Conservation (phyloP, 2,113 vertebrate species). For the Tenebrosternarchus preto region DNA sequence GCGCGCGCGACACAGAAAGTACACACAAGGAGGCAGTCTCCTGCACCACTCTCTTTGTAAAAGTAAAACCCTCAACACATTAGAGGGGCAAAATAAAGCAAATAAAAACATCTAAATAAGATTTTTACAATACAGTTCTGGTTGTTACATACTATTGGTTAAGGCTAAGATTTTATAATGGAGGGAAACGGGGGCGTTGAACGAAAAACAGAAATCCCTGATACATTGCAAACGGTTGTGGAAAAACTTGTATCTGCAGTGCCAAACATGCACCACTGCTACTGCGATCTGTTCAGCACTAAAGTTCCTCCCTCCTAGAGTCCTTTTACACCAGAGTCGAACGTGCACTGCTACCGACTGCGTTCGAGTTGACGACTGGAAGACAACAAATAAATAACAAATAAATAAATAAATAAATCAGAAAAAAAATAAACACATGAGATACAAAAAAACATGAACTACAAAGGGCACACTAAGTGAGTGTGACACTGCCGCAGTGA, state of each 20-base stretch:
- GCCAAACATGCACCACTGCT: conserved; percentile 71
- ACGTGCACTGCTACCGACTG: conserved; percentile 52
- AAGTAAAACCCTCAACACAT: conserved; percentile 55
- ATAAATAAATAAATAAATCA: conserved; percentile 68
- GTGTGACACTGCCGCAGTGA: conserved; percentile 34
- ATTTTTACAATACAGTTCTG: conserved; percentile 51
- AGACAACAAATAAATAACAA: conserved; percentile 66
- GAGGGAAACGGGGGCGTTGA: conserved; percentile 69
- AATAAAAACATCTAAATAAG: background rate
- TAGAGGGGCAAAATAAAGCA: conserved; percentile 49
- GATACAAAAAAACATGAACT: conserved; percentile 35
- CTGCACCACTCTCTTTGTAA: conserved; percentile 25
- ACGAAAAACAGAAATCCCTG: conserved; percentile 75
- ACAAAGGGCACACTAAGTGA: conserved; percentile 19
- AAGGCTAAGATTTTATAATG: conserved; percentile 76
- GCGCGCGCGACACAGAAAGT: background rate
- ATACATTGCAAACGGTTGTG: conserved; percentile 76
- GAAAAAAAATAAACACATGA: conserved; percentile 17
- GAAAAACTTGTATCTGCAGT: conserved; percentile 67
- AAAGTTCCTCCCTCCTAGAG: background rate
- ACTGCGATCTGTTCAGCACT: conserved; percentile 23
- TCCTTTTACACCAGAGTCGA: conserved; percentile 16
- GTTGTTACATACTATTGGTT: conserved; percentile 68
- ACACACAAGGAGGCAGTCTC: conserved; percentile 24
- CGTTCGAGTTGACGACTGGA: conserved; percentile 59